Conservation (phyloP, 2,113 vertebrate species). For the Gracilinanus agilis region DNA sequence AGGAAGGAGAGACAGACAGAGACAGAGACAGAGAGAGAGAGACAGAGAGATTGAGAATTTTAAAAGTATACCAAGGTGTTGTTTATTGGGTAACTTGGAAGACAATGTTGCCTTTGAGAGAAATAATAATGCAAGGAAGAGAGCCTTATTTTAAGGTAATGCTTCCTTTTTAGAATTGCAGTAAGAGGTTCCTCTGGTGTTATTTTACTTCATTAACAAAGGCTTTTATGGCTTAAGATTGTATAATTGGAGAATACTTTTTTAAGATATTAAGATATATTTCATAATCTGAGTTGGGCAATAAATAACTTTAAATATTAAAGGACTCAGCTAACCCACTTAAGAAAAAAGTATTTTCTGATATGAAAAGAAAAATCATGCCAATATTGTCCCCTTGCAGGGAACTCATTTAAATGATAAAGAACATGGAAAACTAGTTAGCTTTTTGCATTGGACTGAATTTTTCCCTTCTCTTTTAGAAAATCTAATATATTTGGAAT, state of each 20-base stretch:
- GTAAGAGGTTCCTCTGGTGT: not conserved
- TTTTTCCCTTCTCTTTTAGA: not conserved
- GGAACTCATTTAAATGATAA: conserved; percentile 6
- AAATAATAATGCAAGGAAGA: not conserved
- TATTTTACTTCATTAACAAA: conserved; percentile 1
- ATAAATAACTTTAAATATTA: conserved; percentile 1
- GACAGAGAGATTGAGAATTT: too few species aligned
- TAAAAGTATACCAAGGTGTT: too few species aligned
- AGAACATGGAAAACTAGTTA: not conserved
- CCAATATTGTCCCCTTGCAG: not conserved
- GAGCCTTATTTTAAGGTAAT: not conserved
- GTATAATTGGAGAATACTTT: not conserved
- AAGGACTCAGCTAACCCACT: not conserved
- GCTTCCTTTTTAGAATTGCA: not conserved
- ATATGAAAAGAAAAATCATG: not conserved
- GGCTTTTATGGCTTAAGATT: not conserved
- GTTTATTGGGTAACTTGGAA: not conserved
- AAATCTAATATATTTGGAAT: not conserved
- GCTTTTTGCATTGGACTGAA: not conserved
- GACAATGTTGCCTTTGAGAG: not conserved
- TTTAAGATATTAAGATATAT: not conserved
- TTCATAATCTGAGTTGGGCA: not conserved
- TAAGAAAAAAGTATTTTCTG: conserved; percentile 1
- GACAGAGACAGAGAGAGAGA: too few species aligned
- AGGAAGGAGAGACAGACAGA: too few species aligned